A percentile compares a stretch with the other conserved stretches of the same genome.
phyloP scores from a whole-genome alignment of 30 jellyfish, hydroid and myxozoan genomes.

The Cassiopea andromeda region DNA sequence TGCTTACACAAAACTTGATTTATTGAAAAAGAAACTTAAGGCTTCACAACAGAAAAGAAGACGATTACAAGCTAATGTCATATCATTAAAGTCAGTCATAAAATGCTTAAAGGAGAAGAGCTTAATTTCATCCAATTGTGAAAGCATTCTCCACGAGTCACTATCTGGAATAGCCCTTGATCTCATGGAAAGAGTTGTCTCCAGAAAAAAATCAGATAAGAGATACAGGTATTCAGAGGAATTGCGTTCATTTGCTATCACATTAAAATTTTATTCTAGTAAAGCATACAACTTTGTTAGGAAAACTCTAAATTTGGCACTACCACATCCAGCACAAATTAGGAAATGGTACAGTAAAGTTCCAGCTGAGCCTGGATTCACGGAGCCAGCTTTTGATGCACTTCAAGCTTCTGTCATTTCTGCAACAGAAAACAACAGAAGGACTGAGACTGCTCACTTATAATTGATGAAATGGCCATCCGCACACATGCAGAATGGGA shows the following conservation, averaged over 20 bases:
- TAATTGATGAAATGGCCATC: constrained; percentile 67
- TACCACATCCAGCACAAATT: constrained; percentile 47
- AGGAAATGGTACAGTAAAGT: constrained; percentile 55
- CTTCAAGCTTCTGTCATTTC: not conserved
- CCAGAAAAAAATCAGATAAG: constrained; percentile 15
- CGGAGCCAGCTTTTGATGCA: constrained; percentile 47
- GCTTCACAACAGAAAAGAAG: not conserved
- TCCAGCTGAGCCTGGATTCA: constrained; percentile 70
- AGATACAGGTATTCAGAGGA: constrained; percentile 36
- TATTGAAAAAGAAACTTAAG: not conserved
- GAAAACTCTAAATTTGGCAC: constrained; percentile 24
- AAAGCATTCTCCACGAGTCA: not conserved
- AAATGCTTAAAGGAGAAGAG: not conserved
- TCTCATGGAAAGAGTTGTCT: not conserved
- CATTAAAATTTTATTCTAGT: constrained; percentile 43
- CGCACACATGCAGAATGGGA: constrained; percentile 12
- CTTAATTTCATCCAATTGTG: not conserved
- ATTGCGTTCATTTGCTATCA: constrained; percentile 46
- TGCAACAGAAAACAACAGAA: too few relatives aligned
- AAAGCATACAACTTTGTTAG: constrained; percentile 58
- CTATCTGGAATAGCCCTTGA: not conserved
- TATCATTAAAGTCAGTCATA: not conserved
- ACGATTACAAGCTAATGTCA: not conserved
- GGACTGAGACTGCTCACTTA: constrained; percentile 2
- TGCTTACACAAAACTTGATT: not conserved